These are phyloP conservation scores for Acanthurus lineatus DNA, from an alignment of 2,797 vertebrate species.

Conservation along the genomic window DNA sequence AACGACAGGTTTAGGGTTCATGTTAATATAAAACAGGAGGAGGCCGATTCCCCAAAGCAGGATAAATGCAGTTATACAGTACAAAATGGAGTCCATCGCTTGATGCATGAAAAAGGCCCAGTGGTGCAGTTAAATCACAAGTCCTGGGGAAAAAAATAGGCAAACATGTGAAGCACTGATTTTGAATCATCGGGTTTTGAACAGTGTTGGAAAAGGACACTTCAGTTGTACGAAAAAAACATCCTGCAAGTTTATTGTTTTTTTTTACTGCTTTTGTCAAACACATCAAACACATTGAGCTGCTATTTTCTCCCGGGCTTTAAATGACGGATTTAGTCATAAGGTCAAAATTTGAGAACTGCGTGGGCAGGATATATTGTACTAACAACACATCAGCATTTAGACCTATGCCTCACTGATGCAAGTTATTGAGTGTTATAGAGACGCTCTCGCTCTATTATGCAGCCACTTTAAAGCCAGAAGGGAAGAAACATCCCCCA, in stretches of 20 bases:
- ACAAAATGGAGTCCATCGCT: constrained; percentile 15
- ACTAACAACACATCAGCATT: constrained; percentile 56
- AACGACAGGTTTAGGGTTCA: constrained; percentile 73
- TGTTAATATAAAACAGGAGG: constrained; percentile 76
- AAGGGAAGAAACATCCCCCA: constrained; percentile 44
- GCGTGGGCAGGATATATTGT: constrained; percentile 53
- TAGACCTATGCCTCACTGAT: constrained; percentile 52
- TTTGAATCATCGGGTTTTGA: constrained; percentile 52
- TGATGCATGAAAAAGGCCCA: constrained; percentile 45
- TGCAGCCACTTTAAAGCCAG: constrained; percentile 57
- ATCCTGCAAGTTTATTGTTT: not conserved
- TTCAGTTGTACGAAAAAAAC: constrained; percentile 9
- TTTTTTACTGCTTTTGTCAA: constrained; percentile 24
- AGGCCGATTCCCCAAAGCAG: constrained; percentile 42
- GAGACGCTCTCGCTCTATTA: constrained; percentile 56
- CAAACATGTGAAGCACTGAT: constrained; percentile 25
- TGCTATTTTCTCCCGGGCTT: constrained; percentile 56
- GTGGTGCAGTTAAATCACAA: constrained; percentile 31
- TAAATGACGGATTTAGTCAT: constrained; percentile 58
- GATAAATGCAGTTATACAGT: constrained; percentile 53
- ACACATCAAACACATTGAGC: constrained; percentile 12
- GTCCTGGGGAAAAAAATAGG: constrained; percentile 25
- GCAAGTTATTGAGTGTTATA: constrained; percentile 58
- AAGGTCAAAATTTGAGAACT: constrained; percentile 51
- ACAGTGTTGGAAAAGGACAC: constrained; percentile 24